These are phyloP conservation scores for Amblyopsis rosae DNA, from an alignment of 2,113 vertebrate species.

Conservation along the genomic window DNA sequence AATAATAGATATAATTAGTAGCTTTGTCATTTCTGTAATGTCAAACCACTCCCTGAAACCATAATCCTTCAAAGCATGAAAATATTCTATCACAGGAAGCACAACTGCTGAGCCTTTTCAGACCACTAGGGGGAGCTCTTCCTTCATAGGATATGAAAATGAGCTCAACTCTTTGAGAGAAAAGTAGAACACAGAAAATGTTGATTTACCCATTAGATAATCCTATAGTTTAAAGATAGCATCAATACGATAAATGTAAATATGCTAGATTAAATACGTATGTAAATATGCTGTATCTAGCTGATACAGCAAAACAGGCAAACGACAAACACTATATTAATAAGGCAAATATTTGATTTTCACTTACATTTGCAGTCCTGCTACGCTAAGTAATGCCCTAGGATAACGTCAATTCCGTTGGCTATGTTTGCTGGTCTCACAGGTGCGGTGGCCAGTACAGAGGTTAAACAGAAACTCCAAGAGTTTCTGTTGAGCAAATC, in stretches of 20 bases:
- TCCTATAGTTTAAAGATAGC: not conserved
- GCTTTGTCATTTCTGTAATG: slow-evolving; percentile 60
- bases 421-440: slow-evolving; percentile 71
- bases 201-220: not conserved
- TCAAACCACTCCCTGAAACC: slow-evolving; percentile 62
- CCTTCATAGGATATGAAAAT: slow-evolving; percentile 54
- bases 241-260: slow-evolving; percentile 1
- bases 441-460: slow-evolving; percentile 96
- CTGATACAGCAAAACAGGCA: not conserved
- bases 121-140: slow-evolving; percentile 78
- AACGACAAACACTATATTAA: not conserved
- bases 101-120: slow-evolving; percentile 13
- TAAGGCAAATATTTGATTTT: not conserved
- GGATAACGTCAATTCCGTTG: slow-evolving; percentile 63
- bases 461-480: slow-evolving; percentile 99
- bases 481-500: slow-evolving; percentile 99
- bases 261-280: too few relatives aligned
- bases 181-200: not conserved
- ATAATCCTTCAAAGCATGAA: slow-evolving; percentile 44
- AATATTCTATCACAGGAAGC: slow-evolving; percentile 39
- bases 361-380: not conserved
- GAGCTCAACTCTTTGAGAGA: slow-evolving; percentile 6
- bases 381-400: slow-evolving; percentile 27
- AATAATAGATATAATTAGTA: slow-evolving; percentile 65
- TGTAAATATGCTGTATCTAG: not conserved